phyloP scores from a whole-genome alignment of 2,113 vertebrate genomes.

The Microcebus tavaratra region DNA sequence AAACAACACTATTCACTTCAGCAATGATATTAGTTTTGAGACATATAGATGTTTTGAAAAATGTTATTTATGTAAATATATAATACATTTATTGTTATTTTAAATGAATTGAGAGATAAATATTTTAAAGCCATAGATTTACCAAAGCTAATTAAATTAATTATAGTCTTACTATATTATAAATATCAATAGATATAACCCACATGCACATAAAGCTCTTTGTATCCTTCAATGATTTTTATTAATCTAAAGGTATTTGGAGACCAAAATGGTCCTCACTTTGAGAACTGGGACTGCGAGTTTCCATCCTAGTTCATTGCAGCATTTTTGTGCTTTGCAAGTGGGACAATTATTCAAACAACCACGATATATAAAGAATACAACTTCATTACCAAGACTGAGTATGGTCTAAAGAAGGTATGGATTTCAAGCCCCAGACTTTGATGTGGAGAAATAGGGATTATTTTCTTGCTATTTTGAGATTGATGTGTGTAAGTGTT shows the following conservation, averaged over 20 bases:
- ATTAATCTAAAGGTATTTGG: not conserved
- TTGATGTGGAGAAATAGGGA: not conserved
- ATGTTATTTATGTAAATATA: not conserved
- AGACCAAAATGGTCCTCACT: not conserved
- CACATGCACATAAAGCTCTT: not conserved
- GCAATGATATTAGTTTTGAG: not conserved
- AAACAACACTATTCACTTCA: not conserved
- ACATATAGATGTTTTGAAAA: not conserved
- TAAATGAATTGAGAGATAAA: not conserved
- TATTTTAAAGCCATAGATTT: not conserved
- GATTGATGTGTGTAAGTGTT: fast-evolving
- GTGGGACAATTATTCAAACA: not conserved
- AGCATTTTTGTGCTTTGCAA: not conserved
- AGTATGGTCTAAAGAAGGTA: not conserved
- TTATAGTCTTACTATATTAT: not conserved
- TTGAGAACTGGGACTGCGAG: not conserved
- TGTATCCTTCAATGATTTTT: not conserved
- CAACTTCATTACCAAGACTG: not conserved
- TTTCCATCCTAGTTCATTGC: not conserved
- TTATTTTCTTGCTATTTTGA: not conserved
- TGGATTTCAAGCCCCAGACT: not conserved
- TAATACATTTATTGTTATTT: not conserved
- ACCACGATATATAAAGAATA: fast-evolving
- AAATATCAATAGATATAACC: not conserved
- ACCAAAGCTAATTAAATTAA: not conserved